Base-by-base conservation (phyloP, 2,888 invertebrate species). In the Melieria omissa region DNA sequence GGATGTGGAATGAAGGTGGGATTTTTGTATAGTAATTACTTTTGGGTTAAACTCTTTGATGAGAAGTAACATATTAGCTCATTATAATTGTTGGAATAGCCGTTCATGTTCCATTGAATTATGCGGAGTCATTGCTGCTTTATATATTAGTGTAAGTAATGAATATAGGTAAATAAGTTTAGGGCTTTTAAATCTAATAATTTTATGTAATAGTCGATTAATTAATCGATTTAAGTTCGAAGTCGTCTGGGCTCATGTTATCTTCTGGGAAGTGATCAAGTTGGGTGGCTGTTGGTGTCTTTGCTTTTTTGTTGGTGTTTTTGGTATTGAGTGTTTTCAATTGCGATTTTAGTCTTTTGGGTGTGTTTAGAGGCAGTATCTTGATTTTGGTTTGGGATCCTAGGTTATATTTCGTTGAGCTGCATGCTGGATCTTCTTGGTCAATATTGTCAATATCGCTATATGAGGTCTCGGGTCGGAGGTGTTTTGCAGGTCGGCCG, bases 11-110 rank as follows among this genome's bases (percentile, higher is more conserved):
- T 1, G 64, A 14, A 71, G 61, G n/a, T 73, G 73, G 8, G 67
- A 49, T 67, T 73, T 71, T 49, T 71, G 70, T 16, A 73, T 47
- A n/a, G n/a, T n/a, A n/a, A n/a, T n/a, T n/a, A n/a, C n/a, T n/a
- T n/a, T n/a, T n/a, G n/a, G n/a, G n/a, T n/a, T n/a, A n/a, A n/a
- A n/a, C n/a, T n/a, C n/a, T n/a, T n/a, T n/a, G n/a, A n/a, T n/a
- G n/a, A n/a, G n/a, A n/a, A n/a, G n/a, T n/a, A n/a, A n/a, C n/a
- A n/a, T n/a, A n/a, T n/a, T n/a, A n/a, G n/a, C n/a, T n/a, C n/a
- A n/a, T n/a, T n/a, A n/a, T n/a, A n/a, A n/a, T n/a, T n/a, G n/a
- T n/a, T n/a, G n/a, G n/a, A n/a, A n/a, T n/a, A n/a, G n/a, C n/a
- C n/a, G n/a, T n/a, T n/a, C n/a, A n/a, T n/a, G n/a, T n/a, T n/a